Conservation (phyloP, 2,113 vertebrate species). For the Bufo gargarizans region DNA sequence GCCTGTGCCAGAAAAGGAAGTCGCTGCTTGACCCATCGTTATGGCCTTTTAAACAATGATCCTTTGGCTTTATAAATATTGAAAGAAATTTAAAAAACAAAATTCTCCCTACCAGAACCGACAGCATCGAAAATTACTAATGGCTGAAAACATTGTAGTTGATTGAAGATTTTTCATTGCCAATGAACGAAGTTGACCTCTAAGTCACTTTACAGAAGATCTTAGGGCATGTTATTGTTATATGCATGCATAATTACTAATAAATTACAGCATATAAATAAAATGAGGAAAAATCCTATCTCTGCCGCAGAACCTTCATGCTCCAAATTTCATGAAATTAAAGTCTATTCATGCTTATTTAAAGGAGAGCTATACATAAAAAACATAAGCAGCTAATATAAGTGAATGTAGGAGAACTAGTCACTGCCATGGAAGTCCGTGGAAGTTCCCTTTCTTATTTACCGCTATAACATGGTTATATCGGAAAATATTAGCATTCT, state of each 20-base stretch:
- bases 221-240: constrained; percentile 1
- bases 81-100: neutral
- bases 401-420: neutral
- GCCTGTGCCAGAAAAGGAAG: constrained; percentile 73
- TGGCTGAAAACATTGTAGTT: constrained; percentile 13
- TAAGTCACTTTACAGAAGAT: constrained; percentile 21
- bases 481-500: no score
- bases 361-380: neutral
- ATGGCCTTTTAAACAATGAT: constrained; percentile 75
- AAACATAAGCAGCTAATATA: neutral
- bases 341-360: neutral
- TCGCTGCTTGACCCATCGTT: constrained; percentile 69
- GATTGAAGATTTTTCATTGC: constrained; percentile 11
- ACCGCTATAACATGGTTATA: no score
- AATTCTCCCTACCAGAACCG: constrained; percentile 5
- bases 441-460: no score
- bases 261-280: neutral
- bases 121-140: constrained; percentile 1
- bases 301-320: neutral
- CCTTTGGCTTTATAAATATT: constrained; percentile 83
- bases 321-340: neutral
- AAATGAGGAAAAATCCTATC: constrained; percentile 7
- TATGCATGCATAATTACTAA: constrained; percentile 38
- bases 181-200: constrained; percentile 11
- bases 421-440: neutral